A percentile compares a stretch with the other conserved stretches of the same genome.
Evolutionary conservation across 1,140 invertebrate genomes (phyloP).

Genomic region (Macrostomum lignano): DNA sequence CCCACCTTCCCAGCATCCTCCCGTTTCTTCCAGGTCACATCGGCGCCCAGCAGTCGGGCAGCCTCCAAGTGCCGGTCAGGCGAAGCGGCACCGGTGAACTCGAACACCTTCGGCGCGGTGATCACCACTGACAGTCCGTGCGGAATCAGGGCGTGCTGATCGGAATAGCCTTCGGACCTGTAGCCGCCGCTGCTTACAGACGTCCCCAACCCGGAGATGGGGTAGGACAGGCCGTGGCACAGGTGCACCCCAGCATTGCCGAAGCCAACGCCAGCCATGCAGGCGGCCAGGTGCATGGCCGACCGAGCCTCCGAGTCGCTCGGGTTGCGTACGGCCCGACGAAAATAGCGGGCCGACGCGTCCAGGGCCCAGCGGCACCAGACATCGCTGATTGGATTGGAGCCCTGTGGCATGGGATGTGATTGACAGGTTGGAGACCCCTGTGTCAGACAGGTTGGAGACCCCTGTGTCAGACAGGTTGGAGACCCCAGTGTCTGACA

Average conservation of each 20-base stretch:
- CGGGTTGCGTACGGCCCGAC: constrained; percentile 43
- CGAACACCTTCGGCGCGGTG: constrained; percentile 57
- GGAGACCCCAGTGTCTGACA: no score
- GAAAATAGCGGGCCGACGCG: constrained; percentile 28
- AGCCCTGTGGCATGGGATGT: no score
- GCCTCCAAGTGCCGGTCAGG: constrained; percentile 63
- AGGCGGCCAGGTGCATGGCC: constrained; percentile 55
- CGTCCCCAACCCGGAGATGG: constrained; percentile 54
- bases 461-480: no score
- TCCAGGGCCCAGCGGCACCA: constrained; percentile 52
- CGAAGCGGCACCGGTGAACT: constrained; percentile 46
- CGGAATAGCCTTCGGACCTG: constrained; percentile 39
- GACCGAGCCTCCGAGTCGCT: constrained; percentile 53
- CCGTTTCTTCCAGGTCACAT: no score
- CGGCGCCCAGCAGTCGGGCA: constrained; percentile 36
- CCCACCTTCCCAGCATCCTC: no score
- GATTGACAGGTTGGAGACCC: no score
- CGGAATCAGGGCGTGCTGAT: constrained; percentile 29
- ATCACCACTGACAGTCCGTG: constrained; percentile 62
- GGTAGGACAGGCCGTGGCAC: constrained; percentile 60
- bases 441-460: no score
- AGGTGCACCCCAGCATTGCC: constrained; percentile 69
- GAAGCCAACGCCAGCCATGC: constrained; percentile 66
- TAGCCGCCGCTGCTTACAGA: no score
- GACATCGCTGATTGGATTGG: constrained; percentile 64